Evolutionary conservation across 2,797 vertebrate genomes (phyloP), one percentile per base, ranked within the genome.

Genomic region (Columba guinea): DNA sequence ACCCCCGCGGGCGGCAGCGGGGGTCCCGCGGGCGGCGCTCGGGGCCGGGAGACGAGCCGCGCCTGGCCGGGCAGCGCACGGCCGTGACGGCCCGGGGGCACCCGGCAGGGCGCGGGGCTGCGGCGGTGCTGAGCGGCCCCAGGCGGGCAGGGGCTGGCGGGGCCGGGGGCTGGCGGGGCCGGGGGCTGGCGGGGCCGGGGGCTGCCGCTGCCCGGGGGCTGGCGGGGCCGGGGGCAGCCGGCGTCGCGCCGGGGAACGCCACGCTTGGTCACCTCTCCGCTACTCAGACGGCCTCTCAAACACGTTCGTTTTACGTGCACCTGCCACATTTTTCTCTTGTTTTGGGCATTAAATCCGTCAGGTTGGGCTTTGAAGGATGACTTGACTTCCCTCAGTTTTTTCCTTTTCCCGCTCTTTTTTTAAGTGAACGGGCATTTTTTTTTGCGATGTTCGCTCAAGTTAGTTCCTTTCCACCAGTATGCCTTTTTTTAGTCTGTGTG

Each of bases 261-360:
- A 7, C 35, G 2, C 59, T 52, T 21, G 14, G 37, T 13, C 28
- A 0, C 11, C 32, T 7, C n/a, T 27, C 48, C 4, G 8, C 75
- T 18, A 13, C 48, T 21, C 41, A 0, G 20, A 1, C 13, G 1
- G 46, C 2, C 5, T 10, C 24, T n/a, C 23, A 3, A 0, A 15
- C 11, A 1, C 1, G 23, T 10, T 52, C 19, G 0, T 48, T 34
- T n/a, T 1, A 4, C 2, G 4, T 13, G 34, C 69, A 23, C 60
- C 64, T 56, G 58, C 80, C 39, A n/a, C 37, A 0, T 24, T 62
- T 41, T n/a, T 27, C 16, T 26, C 20, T 11, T 32, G 23, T 51
- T 78, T 55, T 7, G 79, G 28, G 30, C 30, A 5, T 28, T 23
- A 71, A 75, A 39, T 14, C 16, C 11, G 5, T 3, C 37, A 4